Base-by-base conservation (phyloP, 92 coral and sea anemone species). In the Micromussa lordhowensis region DNA sequence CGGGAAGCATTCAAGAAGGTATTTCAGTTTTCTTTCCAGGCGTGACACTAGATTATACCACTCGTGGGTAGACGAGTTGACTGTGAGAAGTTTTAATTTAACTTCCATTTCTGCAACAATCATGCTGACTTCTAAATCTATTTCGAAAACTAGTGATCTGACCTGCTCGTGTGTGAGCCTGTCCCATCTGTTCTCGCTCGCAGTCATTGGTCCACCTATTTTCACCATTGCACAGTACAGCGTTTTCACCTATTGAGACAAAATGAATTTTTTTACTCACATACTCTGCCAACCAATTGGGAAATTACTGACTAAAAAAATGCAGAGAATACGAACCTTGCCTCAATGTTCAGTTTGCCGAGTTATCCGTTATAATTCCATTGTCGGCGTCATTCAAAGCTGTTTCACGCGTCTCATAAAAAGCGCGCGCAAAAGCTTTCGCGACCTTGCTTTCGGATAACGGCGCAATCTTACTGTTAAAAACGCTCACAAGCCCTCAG, bases 1-100 rank as follows among this genome's bases (percentile, higher is more conserved):
- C 14, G 80, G 87, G 72, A 83, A 83, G 58, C 71, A 71, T 30
- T 72, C 79, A 4, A 68, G 49, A 51, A 83, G 79, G 53, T 26
- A 19, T 55, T 54, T 54, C 11, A 83, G 28, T 83, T 83, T 73
- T 72, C 80, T 83, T 4, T 35, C 32, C 18, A 83, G 29, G 6
- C 69, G 32, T 24, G 70, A 72, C 55, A 73, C 38, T 10, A 83
- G 24, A 83, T 83, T 83, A 57, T n/a, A 55, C 87, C 87, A 83
- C 3, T 54, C 87, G 26, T 83, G 80, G 9, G 63, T 12, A 14
- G 79, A 36, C 5, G 80, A 83, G 54, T 73, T 55, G 4, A 54
- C 19, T 7, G 87, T 72, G 24, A 83, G 66, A 53, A 71, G 87
- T 73, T 71, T 80, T 18, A 83, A 72, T 72, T 71, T 55, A 34